Percentiles rank a stretch among this genome's conserved stretches.
These are phyloP conservation scores for Arrhamphus sclerolepis DNA, from an alignment of 2,797 vertebrate genomes.

Conservation along the genomic window DNA sequence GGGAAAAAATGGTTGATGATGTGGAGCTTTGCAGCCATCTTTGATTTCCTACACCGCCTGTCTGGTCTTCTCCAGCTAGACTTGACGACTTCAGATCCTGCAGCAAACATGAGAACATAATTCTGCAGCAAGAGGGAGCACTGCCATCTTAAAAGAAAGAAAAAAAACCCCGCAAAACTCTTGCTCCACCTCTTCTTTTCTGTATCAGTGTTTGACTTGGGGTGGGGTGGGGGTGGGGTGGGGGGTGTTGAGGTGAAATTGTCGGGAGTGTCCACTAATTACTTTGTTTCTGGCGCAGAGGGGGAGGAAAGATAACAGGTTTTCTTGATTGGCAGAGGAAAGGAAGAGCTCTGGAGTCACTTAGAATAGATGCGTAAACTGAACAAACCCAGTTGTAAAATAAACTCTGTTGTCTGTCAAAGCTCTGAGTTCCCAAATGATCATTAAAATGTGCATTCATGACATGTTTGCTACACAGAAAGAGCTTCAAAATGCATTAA, in stretches of 20 bases:
- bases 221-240: too few relatives aligned
- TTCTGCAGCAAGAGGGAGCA: conserved; percentile 63
- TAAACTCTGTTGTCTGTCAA: background rate
- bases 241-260: conserved; percentile 56
- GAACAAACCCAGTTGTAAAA: conserved; percentile 12
- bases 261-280: conserved; percentile 64
- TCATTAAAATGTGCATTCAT: background rate
- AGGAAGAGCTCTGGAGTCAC: conserved; percentile 49
- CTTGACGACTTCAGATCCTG: conserved; percentile 47
- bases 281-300: conserved; percentile 60
- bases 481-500: background rate
- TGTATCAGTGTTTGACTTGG: conserved; percentile 36
- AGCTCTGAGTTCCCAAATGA: background rate
- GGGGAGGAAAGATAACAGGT: conserved; percentile 20
- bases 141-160: conserved; percentile 74
- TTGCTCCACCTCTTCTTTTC: conserved; percentile 57
- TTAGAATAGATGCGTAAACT: conserved; percentile 32
- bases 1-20: background rate
- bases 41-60: conserved; percentile 59
- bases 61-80: conserved; percentile 49
- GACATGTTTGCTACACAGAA: background rate
- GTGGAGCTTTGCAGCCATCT: conserved; percentile 63
- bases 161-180: conserved; percentile 76
- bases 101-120: conserved; percentile 66
- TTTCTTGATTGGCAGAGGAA: conserved; percentile 27